Conservation (phyloP, 2,113 vertebrate genomes). For the Heteronetta atricapilla region DNA sequence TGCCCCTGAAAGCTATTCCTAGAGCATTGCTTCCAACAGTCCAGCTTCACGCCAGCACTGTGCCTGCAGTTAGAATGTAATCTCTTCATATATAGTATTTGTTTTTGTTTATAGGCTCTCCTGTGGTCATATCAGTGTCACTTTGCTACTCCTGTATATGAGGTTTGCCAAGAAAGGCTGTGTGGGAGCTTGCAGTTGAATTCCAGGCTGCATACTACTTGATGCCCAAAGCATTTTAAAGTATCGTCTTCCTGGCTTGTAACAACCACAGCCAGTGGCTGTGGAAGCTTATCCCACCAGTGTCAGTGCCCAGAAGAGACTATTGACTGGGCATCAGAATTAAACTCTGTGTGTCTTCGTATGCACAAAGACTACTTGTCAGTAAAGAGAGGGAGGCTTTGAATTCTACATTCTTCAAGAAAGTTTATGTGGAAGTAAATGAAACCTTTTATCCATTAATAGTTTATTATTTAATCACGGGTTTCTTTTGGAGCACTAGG, state of each 20-base stretch:
- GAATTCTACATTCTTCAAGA: neutral
- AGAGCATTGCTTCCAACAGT: neutral
- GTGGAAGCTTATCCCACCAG: neutral
- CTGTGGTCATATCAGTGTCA: neutral
- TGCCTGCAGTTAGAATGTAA: neutral
- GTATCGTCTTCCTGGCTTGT: neutral
- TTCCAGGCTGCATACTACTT: neutral
- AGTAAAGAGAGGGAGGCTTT: neutral
- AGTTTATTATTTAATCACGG: neutral
- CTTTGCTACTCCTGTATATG: neutral
- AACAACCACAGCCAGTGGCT: neutral
- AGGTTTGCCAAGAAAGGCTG: neutral
- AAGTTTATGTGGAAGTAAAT: neutral
- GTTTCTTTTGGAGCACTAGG: neutral
- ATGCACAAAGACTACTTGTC: neutral
- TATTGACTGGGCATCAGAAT: neutral
- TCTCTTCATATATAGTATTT: neutral
- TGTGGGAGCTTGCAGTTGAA: neutral
- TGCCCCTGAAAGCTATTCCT: neutral
- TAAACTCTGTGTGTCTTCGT: neutral
- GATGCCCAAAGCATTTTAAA: neutral
- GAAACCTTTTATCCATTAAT: neutral
- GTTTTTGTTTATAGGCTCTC: neutral
- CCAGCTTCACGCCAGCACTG: accelerated
- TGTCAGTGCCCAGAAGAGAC: neutral